Evolutionary conservation across 2,888 invertebrate genomes (phyloP).

Genomic region (Heteromyza rotundicornis): DNA sequence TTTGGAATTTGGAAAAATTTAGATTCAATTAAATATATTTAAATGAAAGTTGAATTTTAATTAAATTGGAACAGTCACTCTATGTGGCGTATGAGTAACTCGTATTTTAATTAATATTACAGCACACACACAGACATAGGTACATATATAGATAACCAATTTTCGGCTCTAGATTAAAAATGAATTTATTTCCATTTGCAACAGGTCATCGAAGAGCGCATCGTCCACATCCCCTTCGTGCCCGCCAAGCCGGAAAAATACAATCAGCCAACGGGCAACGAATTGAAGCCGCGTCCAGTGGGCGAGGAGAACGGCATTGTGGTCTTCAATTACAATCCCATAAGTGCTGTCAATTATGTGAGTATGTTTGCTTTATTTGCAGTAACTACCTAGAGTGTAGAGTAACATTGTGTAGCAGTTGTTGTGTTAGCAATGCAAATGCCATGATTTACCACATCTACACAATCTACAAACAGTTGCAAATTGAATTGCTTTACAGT

Average conservation of each 20-base stretch:
- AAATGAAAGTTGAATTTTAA: too few species aligned
- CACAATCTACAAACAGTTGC: too few species aligned
- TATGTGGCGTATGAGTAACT: too few species aligned
- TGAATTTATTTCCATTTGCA: conserved; percentile 8
- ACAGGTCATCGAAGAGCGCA: conserved; percentile 82
- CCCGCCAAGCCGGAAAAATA: conserved; percentile 81
- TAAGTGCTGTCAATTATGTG: conserved; percentile 88
- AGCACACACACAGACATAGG: too few species aligned
- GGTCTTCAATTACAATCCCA: conserved; percentile 83
- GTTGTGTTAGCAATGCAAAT: too few species aligned
- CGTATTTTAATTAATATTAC: too few species aligned
- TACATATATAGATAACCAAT: background rate
- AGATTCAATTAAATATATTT: too few species aligned
- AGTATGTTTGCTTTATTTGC: conserved; percentile 58
- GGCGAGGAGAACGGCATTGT: conserved; percentile 85
- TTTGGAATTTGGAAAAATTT: too few species aligned
- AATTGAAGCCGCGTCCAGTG: conserved; percentile 82
- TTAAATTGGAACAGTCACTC: too few species aligned
- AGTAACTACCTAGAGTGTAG: too few species aligned
- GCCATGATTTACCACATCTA: conserved; percentile 1
- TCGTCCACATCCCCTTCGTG: conserved; percentile 77
- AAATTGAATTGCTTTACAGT: too few species aligned
- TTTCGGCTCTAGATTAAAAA: background rate
- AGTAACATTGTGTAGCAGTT: too few species aligned
- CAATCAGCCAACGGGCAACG: conserved; percentile 77